Conservation (phyloP, 2,113 vertebrate species). For the Ophiodon elongatus region DNA sequence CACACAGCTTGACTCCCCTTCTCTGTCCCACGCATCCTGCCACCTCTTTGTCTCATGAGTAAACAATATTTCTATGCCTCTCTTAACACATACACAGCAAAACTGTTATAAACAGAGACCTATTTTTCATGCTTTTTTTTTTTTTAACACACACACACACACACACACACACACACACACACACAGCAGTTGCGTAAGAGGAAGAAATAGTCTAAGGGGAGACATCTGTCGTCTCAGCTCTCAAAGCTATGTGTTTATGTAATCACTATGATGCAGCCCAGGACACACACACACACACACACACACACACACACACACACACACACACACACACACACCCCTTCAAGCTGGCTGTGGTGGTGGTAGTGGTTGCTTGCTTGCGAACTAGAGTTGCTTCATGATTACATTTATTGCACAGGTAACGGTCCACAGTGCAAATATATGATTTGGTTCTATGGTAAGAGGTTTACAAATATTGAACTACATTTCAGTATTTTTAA, state of each 20-base stretch:
- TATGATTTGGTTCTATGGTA: not conserved
- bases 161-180: conserved; percentile 3
- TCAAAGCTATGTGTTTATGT: conserved; percentile 74
- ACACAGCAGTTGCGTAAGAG: conserved; percentile 70
- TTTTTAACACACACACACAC: conserved; percentile 27
- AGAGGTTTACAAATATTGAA: not conserved
- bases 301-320: conserved; percentile 16
- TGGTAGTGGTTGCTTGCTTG: conserved; percentile 11
- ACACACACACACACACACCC: conserved; percentile 22
- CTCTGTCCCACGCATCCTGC: conserved; percentile 10
- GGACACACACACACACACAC: conserved; percentile 18
- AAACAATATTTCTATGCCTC: conserved; percentile 14
- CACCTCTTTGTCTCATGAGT: conserved; percentile 29
- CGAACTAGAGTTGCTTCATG: conserved; percentile 6
- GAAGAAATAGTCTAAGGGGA: conserved; percentile 63
- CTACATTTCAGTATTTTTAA: not conserved
- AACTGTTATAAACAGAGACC: conserved; percentile 31
- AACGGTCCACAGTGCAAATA: not conserved
- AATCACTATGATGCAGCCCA: conserved; percentile 63
- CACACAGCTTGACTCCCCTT: not conserved
- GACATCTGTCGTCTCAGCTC: conserved; percentile 70
- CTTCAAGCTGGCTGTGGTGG: conserved; percentile 26
- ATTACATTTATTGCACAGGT: conserved; percentile 5
- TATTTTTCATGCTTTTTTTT: conserved; percentile 30
- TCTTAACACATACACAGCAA: conserved; percentile 22